phyloP scores from a whole-genome alignment of 1,140 invertebrate genomes.

The Pseudomyrmex pallidus region DNA sequence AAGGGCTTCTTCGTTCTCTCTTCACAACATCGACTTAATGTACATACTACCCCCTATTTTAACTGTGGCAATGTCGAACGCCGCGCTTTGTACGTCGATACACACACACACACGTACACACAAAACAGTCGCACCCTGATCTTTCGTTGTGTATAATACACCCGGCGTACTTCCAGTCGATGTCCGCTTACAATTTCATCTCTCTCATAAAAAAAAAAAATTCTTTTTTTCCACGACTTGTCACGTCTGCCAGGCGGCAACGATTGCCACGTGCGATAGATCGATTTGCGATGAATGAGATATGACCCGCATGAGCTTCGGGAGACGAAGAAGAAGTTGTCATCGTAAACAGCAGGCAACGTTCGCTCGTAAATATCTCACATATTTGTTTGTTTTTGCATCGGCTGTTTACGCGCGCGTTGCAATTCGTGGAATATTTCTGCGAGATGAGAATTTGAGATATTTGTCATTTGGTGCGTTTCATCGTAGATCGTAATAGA shows the following conservation, averaged over 20 bases:
- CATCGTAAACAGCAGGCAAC: not conserved
- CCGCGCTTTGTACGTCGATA: conserved; percentile 44
- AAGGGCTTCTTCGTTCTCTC: conserved; percentile 76
- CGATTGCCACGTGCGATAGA: conserved; percentile 59
- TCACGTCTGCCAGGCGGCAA: conserved; percentile 22
- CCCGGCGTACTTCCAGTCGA: conserved; percentile 53
- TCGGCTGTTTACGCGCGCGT: not conserved
- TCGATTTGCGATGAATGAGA: conserved; percentile 55
- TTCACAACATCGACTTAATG: conserved; percentile 45
- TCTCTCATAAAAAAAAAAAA: no score
- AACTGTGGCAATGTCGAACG: conserved; percentile 64
- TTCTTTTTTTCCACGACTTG: conserved; percentile 12
- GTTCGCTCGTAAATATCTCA: conserved; percentile 14
- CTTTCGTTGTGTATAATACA: conserved; percentile 23
- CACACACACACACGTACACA: not conserved
- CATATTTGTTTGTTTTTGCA: not conserved
- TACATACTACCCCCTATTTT: conserved; percentile 68
- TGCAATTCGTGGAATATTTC: not conserved
- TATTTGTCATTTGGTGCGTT: not conserved
- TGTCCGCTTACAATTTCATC: conserved; percentile 24
- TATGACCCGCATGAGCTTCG: conserved; percentile 64
- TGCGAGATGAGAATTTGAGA: not conserved
- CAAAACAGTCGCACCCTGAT: not conserved
- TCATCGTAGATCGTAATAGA: not conserved
- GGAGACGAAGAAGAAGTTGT: conserved; percentile 34